Percentiles rank a stretch among this genome's conserved stretches.
Conservation (phyloP, 53 echinoderm and acorn worm genomes). For the Mesocentrotus franciscanus region DNA sequence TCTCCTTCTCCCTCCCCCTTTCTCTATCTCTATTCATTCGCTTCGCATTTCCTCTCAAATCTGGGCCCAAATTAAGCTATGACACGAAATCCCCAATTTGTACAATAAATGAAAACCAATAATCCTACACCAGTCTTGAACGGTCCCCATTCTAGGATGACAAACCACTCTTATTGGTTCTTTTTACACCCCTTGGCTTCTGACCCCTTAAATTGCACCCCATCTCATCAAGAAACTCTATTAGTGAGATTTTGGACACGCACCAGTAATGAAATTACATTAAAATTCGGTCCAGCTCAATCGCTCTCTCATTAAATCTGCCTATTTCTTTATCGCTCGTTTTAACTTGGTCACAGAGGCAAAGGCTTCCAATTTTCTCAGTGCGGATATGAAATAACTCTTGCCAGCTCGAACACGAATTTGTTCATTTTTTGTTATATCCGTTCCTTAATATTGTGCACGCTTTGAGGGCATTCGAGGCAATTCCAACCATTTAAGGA, state of each 20-base stretch:
- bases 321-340: conserved; percentile 13
- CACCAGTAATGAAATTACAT: conserved; percentile 48
- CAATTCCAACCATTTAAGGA: conserved; percentile 19
- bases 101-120: conserved; percentile 4
- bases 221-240: conserved; percentile 18
- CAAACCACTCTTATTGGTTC: conserved; percentile 5
- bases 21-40: neutral
- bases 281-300: conserved; percentile 13
- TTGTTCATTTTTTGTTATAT: conserved; percentile 49
- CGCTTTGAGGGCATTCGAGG: conserved; percentile 11
- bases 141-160: neutral
- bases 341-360: conserved; percentile 15
- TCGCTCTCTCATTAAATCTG: neutral
- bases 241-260: conserved; percentile 64
- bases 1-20: neutral
- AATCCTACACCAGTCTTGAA: conserved; percentile 13
- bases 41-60: neutral
- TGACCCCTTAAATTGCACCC: neutral
- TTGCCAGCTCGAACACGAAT: conserved; percentile 53
- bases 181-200: neutral
- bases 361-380: conserved; percentile 1
- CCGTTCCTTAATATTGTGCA: conserved; percentile 61
- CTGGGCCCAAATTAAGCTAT: neutral
- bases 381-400: conserved; percentile 47
- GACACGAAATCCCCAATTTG: conserved; percentile 30